Percentiles rank a stretch among this genome's conserved stretches.
These are phyloP conservation scores for Dromaius novaehollandiae DNA, from an alignment of 2,113 vertebrate species.

Conservation along the genomic window DNA sequence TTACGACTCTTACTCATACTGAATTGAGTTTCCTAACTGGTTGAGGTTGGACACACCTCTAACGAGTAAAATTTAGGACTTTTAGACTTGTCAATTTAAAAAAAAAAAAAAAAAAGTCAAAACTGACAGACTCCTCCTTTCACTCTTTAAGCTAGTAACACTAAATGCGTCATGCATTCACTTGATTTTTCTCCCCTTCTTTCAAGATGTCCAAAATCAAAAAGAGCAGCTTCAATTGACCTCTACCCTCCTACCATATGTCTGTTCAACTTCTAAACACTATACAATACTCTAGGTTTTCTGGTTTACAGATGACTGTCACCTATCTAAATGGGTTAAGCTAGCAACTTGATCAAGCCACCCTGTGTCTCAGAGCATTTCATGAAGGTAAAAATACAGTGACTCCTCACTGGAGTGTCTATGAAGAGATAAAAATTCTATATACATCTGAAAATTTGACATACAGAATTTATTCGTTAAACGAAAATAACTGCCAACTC, in stretches of 20 bases:
- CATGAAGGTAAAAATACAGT: neutral
- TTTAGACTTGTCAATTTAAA: neutral
- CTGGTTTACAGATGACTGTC: neutral
- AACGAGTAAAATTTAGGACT: neutral
- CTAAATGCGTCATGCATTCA: neutral
- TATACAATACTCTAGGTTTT: neutral
- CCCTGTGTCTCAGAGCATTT: neutral
- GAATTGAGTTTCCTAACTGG: neutral
- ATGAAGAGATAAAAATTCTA: neutral
- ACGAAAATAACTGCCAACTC: neutral
- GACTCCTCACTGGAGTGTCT: neutral
- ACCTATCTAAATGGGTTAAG: neutral
- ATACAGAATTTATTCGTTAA: neutral
- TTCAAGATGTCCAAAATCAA: neutral
- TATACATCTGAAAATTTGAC: neutral
- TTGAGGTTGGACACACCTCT: neutral
- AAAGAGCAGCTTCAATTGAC: neutral
- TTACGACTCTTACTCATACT: neutral
- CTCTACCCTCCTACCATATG: neutral
- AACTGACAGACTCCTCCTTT: neutral
- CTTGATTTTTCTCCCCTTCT: accelerated
- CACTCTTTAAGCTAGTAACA: neutral
- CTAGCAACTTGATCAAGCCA: neutral
- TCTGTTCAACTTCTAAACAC: neutral
- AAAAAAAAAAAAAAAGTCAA: neutral